Conservation (phyloP, 2,113 vertebrate genomes). For the Larimichthys polyactis region DNA sequence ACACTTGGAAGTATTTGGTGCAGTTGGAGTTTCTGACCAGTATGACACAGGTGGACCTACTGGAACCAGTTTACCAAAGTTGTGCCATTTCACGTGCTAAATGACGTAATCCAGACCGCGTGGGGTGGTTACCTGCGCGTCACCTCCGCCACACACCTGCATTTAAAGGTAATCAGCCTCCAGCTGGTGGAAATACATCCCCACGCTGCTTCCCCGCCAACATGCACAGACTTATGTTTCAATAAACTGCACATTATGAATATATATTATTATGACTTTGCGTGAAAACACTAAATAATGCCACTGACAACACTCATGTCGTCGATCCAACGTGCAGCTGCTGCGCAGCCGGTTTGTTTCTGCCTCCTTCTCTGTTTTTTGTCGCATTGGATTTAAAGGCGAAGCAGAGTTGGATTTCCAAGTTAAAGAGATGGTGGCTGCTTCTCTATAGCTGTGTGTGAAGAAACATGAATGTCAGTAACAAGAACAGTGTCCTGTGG, state of each 20-base stretch:
- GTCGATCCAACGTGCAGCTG: slow-evolving; percentile 20
- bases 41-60: background rate
- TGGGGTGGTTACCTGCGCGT: slow-evolving; percentile 11
- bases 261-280: too few relatives aligned
- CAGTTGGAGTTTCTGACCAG: background rate
- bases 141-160: slow-evolving; percentile 56
- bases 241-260: background rate
- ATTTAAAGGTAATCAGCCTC: slow-evolving; percentile 42
- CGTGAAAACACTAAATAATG: background rate
- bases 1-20: background rate
- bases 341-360: slow-evolving; percentile 52
- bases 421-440: slow-evolving; percentile 2
- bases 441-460: background rate
- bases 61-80: too few relatives aligned
- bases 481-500: background rate
- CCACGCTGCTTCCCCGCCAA: background rate
- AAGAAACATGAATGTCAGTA: background rate
- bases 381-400: slow-evolving; percentile 76
- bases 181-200: slow-evolving; percentile 22
- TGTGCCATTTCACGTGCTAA: background rate
- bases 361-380: slow-evolving; percentile 53
- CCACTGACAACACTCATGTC: background rate
- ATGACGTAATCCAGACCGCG: background rate
- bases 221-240: background rate
- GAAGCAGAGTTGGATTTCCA: slow-evolving; percentile 36